A percentile compares a stretch with the other conserved stretches of the same genome.
These are phyloP conservation scores for Dioctria linearis DNA, from an alignment of 2,888 invertebrate species.

Conservation along the genomic window DNA sequence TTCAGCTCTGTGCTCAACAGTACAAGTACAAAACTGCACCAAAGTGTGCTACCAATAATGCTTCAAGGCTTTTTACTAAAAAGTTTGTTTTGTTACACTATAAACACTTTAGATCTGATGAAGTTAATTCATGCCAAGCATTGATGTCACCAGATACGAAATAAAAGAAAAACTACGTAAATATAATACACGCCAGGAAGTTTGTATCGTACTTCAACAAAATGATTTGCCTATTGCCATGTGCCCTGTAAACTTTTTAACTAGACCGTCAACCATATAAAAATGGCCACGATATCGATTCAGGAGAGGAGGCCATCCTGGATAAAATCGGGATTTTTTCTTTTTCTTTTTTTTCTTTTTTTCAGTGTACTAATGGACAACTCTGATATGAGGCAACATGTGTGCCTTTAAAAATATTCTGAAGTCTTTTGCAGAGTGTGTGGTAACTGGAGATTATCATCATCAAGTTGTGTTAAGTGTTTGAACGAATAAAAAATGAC, in stretches of 20 bases:
- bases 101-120: background rate
- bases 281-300: constrained; percentile 21
- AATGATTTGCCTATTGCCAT: background rate
- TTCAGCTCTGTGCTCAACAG: background rate
- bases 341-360: no score
- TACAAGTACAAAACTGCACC: background rate
- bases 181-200: constrained; percentile 29
- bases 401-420: constrained; percentile 16
- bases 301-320: background rate
- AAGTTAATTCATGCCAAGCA: constrained; percentile 14
- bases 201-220: constrained; percentile 12
- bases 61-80: no score
- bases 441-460: constrained; percentile 13
- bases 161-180: constrained; percentile 21
- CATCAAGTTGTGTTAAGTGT: background rate
- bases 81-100: no score
- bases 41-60: constrained; percentile 1
- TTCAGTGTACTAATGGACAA: constrained; percentile 1
- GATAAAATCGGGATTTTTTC: constrained; percentile 17
- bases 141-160: background rate
- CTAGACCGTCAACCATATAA: background rate
- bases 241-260: background rate
- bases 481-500: constrained; percentile 42
- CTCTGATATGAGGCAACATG: constrained; percentile 20
- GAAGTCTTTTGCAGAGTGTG: background rate